A percentile compares a stretch with the other conserved stretches of the same genome.
Conservation (phyloP, 2,797 vertebrate species). For the Anguilla megastoma region DNA sequence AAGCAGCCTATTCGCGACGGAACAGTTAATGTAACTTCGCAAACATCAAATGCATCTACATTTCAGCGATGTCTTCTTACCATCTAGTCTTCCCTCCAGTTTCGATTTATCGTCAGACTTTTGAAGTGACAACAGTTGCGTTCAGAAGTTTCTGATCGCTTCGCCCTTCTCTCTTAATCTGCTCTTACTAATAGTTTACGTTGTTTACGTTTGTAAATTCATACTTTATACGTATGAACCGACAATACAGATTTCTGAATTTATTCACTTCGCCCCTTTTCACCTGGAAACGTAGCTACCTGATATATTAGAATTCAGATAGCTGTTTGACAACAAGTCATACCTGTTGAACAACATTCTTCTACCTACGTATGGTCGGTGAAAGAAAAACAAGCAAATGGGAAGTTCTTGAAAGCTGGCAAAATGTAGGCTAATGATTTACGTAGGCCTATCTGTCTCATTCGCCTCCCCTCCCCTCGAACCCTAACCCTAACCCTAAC, state of each 20-base stretch:
- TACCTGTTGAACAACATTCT: neutral
- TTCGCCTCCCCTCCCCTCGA: neutral
- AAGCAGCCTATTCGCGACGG: neutral
- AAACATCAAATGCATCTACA: neutral
- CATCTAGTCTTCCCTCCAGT: neutral
- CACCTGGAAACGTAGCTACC: neutral
- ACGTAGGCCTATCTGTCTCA: neutral
- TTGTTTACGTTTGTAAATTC: neutral
- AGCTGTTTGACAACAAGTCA: conserved; percentile 49
- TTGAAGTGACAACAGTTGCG: neutral
- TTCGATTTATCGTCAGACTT: neutral
- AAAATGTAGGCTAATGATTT: neutral
- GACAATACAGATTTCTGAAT: neutral
- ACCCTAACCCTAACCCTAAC: no score
- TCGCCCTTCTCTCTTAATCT: neutral
- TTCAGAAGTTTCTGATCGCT: neutral
- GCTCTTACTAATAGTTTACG: neutral
- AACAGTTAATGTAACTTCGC: neutral
- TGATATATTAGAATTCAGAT: neutral
- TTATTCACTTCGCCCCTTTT: conserved; percentile 32
- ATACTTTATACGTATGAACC: neutral
- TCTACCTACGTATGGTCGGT: neutral
- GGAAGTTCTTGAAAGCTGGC: neutral
- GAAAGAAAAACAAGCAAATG: conserved; percentile 11
- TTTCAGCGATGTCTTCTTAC: neutral